phyloP scores from a whole-genome alignment of 1,140 invertebrate species.

The Stegodyphus mimosarum region DNA sequence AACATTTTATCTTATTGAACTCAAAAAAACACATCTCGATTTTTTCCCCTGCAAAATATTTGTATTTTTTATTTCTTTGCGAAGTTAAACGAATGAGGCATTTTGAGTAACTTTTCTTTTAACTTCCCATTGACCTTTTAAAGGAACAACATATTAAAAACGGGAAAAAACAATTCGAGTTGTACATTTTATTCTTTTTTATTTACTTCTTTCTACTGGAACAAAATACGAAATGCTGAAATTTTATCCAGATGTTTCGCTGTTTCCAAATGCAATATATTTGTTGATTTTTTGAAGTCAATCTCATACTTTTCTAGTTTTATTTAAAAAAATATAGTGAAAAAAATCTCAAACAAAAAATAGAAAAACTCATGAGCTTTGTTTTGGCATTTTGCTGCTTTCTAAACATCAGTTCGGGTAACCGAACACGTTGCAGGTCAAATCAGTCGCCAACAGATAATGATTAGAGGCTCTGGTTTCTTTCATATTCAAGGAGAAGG shows the following conservation, averaged over 20 bases:
- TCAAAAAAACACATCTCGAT: background rate
- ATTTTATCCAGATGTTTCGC: conserved; percentile 23
- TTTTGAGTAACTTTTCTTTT: background rate
- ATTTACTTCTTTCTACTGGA: background rate
- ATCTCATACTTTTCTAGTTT: background rate
- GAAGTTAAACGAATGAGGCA: too few species aligned
- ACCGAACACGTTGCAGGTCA: conserved; percentile 38
- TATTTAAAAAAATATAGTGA: background rate
- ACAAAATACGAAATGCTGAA: background rate
- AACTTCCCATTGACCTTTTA: background rate
- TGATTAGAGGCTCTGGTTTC: conserved; percentile 53
- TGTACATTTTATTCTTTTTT: background rate
- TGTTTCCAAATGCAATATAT: conserved; percentile 3
- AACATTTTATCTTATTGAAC: background rate
- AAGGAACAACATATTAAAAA: background rate
- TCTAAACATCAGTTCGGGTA: conserved; percentile 41
- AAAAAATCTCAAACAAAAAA: background rate
- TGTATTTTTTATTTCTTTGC: background rate
- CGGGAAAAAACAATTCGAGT: background rate
- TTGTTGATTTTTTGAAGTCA: conserved; percentile 4
- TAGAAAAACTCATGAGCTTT: background rate
- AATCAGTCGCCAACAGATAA: conserved; percentile 56
- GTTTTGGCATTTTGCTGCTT: conserved; percentile 34
- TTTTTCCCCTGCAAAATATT: background rate
- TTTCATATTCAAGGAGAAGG: conserved; percentile 11